Base-by-base conservation (phyloP, 2,888 invertebrate species). In the Neoitamus cyanurus region DNA sequence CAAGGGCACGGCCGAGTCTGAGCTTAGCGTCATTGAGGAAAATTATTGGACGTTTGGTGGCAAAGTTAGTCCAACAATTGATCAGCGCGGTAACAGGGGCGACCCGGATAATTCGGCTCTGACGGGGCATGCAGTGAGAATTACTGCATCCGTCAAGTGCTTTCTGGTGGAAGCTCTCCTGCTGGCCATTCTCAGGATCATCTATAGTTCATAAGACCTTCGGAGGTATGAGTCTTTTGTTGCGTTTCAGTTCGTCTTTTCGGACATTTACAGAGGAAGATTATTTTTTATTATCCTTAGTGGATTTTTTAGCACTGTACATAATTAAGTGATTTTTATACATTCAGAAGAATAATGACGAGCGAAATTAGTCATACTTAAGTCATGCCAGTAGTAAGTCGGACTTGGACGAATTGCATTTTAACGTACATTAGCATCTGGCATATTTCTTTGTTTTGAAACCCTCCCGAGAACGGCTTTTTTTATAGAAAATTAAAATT, bases 61-160 rank as follows among this genome's bases (percentile, higher is more conserved):
- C 11, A 87, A 86, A 82, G 86, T 87, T 3, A 87, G 87, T 68
- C 87, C 87, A 58, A 87, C 87, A 46, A 87, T 86, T 1, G 87
- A 87, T 84, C 87, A 87, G 77, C 85, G 87, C 1, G 86, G 87
- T 25, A 85, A 86, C 84, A 85, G 86, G 15, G 87, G 87, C 5
- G 87, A 87, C 84, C 87, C 87, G 1, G 87, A 87, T 69, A 87
- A 87, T 82, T 87, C 87, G 70, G 86, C 87, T 48, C 80, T 87
- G 72, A 87, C 86, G 1, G 87, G 86, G 6, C 80, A 84, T 37
- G 48, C 25, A 28, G 31, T 11, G 4, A 13, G 6, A 78, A 9
- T 78, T 0, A 58, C n/a, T 31, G 78, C 9, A n/a, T 31, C 25
- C 48, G 25, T 31, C 20, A 58, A 31, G n/a, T 58, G 46, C 48